Evolutionary conservation across 2,797 vertebrate genomes (phyloP), one percentile per base, ranked within the genome.

Genomic region (Selene dorsalis): DNA sequence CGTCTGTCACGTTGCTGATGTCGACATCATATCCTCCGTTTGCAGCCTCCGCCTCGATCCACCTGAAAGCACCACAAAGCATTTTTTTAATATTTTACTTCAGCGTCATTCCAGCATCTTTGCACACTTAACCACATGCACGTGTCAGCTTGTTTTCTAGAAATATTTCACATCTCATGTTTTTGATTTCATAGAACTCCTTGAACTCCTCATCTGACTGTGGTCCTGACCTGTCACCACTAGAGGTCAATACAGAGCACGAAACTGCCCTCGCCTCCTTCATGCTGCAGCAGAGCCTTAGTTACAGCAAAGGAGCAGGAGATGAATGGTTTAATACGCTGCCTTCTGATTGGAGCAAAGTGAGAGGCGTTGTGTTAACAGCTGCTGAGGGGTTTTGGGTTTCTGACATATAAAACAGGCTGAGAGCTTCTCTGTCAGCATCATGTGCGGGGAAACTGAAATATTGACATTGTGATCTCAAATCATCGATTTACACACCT

Each of bases 1-100:
- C 94, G 10, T 99, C 96, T 0, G 98, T 98, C 43, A 97, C 10
- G 3, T 99, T 99, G 73, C 79, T 90, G 88, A 99, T 96, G 73
- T 96, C 93, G 60, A 96, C 96, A 6, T 95, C 87, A 35, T 96
- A 97, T n/a, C 89, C 89, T 1, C 95, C 96, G 6, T 91, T 92
- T 2, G 59, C 38, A 52, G 93, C 93, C 71, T 96, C 93, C n/a
- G 92, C 89, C 93, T 99, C 97, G 43, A 99, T 97, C 97, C 97
- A 99, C 87, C 98, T 99, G 88, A 56, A 8, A 35, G 32, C 97
- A 99, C 87, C 98, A 99, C 88, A 56, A 8, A 35, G 32, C 32
- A 35, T 35, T 35, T 35, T 35, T 35, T 35, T 35, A 35, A 35
- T 35, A 48, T 6, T 22, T 43, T 13, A 58, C 48, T 32, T 8